These are phyloP conservation scores for Muraenolepis orangiensis DNA, from an alignment of 2,797 vertebrate species.

Conservation along the genomic window DNA sequence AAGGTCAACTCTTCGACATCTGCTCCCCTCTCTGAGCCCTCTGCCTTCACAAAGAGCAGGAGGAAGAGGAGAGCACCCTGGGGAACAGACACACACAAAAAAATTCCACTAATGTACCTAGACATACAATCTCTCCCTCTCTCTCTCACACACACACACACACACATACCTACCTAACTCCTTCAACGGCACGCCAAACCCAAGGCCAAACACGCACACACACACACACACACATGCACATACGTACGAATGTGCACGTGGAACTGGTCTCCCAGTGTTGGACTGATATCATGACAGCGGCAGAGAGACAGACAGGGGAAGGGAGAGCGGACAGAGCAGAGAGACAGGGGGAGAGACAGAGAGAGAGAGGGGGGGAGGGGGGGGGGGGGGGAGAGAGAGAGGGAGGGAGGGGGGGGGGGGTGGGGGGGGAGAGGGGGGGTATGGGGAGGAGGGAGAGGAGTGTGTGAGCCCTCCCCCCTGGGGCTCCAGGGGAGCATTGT, in stretches of 20 bases:
- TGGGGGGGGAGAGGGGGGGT: not conserved
- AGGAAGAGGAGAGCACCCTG: slow-evolving; percentile 32
- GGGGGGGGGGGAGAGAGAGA: not conserved
- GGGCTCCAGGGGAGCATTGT: slow-evolving; percentile 59
- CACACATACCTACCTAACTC: not conserved
- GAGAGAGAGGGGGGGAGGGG: too few relatives aligned
- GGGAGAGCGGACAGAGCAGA: too few relatives aligned
- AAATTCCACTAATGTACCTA: not conserved
- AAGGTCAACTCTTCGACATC: slow-evolving; percentile 71
- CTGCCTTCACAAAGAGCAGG: slow-evolving; percentile 54
- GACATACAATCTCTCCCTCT: not conserved
- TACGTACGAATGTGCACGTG: too few relatives aligned
- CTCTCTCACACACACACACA: not conserved
- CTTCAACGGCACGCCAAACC: too few relatives aligned
- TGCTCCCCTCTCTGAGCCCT: slow-evolving; percentile 68
- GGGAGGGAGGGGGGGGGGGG: not conserved
- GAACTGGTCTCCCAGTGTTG: too few relatives aligned
- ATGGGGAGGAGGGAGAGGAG: not conserved
- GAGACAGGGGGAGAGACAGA: too few relatives aligned
- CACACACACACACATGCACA: too few relatives aligned
- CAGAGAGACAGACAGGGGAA: not conserved
- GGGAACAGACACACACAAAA: not conserved
- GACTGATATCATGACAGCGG: too few relatives aligned
- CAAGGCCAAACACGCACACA: too few relatives aligned
- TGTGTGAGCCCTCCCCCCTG: slow-evolving; percentile 37